Base-by-base conservation (phyloP, 2,113 vertebrate species). In the Choloepus hoffmanni region DNA sequence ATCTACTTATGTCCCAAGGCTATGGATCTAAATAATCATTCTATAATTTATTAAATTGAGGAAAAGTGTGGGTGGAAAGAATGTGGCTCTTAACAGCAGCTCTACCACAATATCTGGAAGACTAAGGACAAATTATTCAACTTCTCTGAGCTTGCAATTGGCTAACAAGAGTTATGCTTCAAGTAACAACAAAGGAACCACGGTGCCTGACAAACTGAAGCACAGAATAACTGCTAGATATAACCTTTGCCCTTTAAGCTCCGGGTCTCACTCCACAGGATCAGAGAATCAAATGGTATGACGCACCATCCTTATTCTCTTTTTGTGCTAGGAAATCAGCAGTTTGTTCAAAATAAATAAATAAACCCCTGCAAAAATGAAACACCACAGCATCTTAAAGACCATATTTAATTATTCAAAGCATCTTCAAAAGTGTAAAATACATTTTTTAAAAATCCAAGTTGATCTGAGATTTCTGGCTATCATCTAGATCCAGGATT, bases 201-300 rank as follows among this genome's bases (percentile, higher is more conserved):
- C 2, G 24, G 26, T 11, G 10, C 13, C 33, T 55, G 28, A 33
- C 2, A 7, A 2, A 36, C 14, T 23, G 63, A 94, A 86, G n/a
- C 26, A 26, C 70, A 72, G 62, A 85, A 16, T 24, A 36, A 24
- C 28, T 16, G n/a, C 45, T 19, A 45, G 7, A 33, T 26, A 28
- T 30, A 13, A 7, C 21, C 23, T 55, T 16, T 24, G 65, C 8
- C 45, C 9, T 50, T 26, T 2, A 45, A 72, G 30, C 24, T 65
- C 36, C 11, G 2, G 8, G 18, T 48, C 3, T 33, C 19, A 19
- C 6, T 11, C 0, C 6, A 8, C 0, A 23, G 26, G n/a, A 53
- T 45, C 21, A 8, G 36, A 85, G n/a, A 85, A 87, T 15, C 26
- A 88, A 74, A 72, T 7, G 18, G 26, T 2, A 3, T 24, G 36